Evolutionary conservation across 2,113 vertebrate genomes (phyloP), one percentile per base, ranked within the genome.

Genomic region (Alethe diademata): DNA sequence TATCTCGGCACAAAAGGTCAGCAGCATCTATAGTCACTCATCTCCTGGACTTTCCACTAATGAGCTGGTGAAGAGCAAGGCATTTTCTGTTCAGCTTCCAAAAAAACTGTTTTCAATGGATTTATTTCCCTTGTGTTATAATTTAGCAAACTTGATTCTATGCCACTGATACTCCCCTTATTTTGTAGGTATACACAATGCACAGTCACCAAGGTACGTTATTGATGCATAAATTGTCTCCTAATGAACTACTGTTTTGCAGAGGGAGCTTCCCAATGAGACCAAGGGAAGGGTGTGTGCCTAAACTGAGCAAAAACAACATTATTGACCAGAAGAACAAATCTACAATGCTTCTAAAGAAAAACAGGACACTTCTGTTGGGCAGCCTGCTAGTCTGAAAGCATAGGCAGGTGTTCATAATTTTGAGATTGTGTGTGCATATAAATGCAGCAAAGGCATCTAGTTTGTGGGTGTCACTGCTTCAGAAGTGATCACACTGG

Each of bases 51-150:
- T 91, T 92, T 26, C 20, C 31, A 15, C 26, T 80, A 80, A 86
- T n/a, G 40, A 51, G 28, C 12, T 78, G 48, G 36, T 75, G 71
- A 96, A 96, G 78, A 95, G 61, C 2, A 15, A 86, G 69, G 65
- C 35, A 36, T 79, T 96, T 95, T 92, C 19, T 74, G 33, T 91
- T 95, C 80, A 93, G 38, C 64, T 92, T 58, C 42, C 22, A 76
- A 73, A 78, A 75, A 58, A n/a, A 28, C 20, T 54, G 22, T 83
- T 97, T 94, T 79, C 50, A 78, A 54, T 81, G 19, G 58, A 62
- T 96, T 93, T 96, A 62, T 79, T 92, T 70, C 48, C 71, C 33
- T 56, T 65, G 35, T 45, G 35, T 66, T 82, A 45, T 29, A 88
- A 76, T 91, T 66, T 62, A 91, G 58, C 45, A 88, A 73, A 42